phyloP scores from a whole-genome alignment of 2,797 vertebrate species.

The Eulemur coronatus region DNA sequence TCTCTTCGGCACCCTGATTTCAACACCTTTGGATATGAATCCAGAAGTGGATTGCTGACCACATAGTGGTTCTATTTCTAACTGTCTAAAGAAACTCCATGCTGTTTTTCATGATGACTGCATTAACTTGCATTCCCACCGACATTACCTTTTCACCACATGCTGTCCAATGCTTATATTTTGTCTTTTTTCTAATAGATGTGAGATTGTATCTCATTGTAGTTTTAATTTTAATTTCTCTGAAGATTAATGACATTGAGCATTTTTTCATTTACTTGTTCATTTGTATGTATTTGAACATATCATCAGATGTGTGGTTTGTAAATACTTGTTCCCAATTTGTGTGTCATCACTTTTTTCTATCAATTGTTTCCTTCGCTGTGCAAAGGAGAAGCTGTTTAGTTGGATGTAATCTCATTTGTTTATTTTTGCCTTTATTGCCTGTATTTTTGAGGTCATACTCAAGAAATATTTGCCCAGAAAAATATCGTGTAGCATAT shows the following conservation, averaged over 20 bases:
- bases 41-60: not conserved
- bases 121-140: not conserved
- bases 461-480: not conserved
- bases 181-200: not conserved
- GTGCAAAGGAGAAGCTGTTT: not conserved
- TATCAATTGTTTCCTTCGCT: not conserved
- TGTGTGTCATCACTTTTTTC: not conserved
- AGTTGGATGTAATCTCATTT: not conserved
- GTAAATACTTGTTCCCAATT: not conserved
- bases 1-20: not conserved
- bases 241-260: not conserved
- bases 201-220: not conserved
- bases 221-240: not conserved
- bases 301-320: not conserved
- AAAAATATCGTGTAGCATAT: not conserved
- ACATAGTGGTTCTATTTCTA: not conserved
- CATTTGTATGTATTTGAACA: not conserved
- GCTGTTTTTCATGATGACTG: not conserved
- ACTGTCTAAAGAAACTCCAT: not conserved
- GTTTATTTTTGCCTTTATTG: not conserved
- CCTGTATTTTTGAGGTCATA: not conserved
- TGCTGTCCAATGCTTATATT: not conserved
- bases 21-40: not conserved
- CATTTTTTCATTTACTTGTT: not conserved
- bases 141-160: not conserved